Percentiles rank a stretch among this genome's conserved stretches.
Conservation (phyloP, 2,797 vertebrate genomes). For the Thalassophryne amazonica region DNA sequence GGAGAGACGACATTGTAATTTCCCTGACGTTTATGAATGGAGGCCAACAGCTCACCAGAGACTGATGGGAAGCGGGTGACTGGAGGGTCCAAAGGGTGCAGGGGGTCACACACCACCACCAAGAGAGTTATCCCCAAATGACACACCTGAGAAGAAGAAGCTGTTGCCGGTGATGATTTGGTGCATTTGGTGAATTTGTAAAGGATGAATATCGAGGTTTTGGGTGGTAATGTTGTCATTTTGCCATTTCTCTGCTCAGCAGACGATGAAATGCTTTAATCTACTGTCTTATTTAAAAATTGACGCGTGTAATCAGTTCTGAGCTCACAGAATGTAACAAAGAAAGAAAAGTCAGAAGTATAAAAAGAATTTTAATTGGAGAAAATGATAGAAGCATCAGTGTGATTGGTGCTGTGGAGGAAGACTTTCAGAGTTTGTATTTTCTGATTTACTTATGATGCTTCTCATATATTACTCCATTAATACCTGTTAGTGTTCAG, state of each 20-base stretch:
- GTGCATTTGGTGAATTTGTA: constrained; percentile 1
- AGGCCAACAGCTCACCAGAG: constrained; percentile 50
- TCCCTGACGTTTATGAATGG: constrained; percentile 51
- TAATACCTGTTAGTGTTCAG: too few species aligned
- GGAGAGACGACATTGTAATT: constrained; percentile 58
- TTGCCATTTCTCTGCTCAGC: constrained; percentile 36
- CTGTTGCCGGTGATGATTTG: too few species aligned
- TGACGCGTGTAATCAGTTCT: constrained; percentile 13
- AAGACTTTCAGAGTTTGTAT: too few species aligned
- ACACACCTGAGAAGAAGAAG: constrained; percentile 9
- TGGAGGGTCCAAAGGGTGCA: constrained; percentile 29
- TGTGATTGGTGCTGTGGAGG: background rate
- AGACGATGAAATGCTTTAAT: constrained; percentile 34
- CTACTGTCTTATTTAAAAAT: constrained; percentile 40
- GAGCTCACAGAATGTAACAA: background rate
- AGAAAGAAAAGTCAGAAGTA: constrained; percentile 1
- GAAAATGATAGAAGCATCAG: constrained; percentile 10
- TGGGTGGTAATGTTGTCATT: constrained; percentile 15
- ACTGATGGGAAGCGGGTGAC: constrained; percentile 58
- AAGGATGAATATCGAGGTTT: background rate
- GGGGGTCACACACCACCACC: background rate
- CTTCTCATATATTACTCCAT: too few species aligned
- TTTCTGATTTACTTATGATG: too few species aligned
- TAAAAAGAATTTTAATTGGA: constrained; percentile 23
- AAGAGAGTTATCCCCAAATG: constrained; percentile 3